Evolutionary conservation across 2,113 vertebrate species (phyloP), one percentile per base, ranked within the genome.

Genomic region (Tupaia tana): DNA sequence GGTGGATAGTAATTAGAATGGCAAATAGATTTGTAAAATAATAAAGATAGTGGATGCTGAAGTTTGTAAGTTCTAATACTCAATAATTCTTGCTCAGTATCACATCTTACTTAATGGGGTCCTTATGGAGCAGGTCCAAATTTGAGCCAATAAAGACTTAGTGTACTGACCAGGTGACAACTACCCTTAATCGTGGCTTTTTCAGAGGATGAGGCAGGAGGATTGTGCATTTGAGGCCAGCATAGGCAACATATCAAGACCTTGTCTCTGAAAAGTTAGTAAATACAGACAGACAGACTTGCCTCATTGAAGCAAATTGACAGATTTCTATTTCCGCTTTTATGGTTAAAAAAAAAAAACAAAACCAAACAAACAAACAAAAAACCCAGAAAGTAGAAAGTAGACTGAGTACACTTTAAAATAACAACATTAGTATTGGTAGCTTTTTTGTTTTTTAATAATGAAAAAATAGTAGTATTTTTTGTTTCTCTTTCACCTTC

Each of bases 321-420:
- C 54, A 70, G 3, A 75, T 80, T 89, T 91, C 31, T 91, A 6
- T 80, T 54, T 90, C 20, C 86, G 54, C 58, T 34, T 86, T 95
- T 20, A 29, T 79, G 78, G 43, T 34, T n/a, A n/a, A n/a, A n/a
- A n/a, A n/a, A n/a, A n/a, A n/a, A n/a, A n/a, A n/a, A n/a, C n/a
- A n/a, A n/a, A n/a, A n/a, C n/a, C n/a, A n/a, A n/a, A n/a, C 74
- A 63, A 94, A 87, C 3, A 43, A 43, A 43, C 74, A 63, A 94
- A 87, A 69, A 84, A 22, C 34, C 58, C 19, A 7, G 73, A 80
- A 43, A 43, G 43, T 43, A 43, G 43, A 43, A 43, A 82, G 22
- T 84, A 58, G 24, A 16, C 75, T 67, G 7, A 70, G 4, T 70
- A 79, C 59, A 74, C 66, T 92, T 90, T 95, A 74, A 96, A 90